Base-by-base conservation (phyloP, 2,113 vertebrate species). In the Microcebus tavaratra region DNA sequence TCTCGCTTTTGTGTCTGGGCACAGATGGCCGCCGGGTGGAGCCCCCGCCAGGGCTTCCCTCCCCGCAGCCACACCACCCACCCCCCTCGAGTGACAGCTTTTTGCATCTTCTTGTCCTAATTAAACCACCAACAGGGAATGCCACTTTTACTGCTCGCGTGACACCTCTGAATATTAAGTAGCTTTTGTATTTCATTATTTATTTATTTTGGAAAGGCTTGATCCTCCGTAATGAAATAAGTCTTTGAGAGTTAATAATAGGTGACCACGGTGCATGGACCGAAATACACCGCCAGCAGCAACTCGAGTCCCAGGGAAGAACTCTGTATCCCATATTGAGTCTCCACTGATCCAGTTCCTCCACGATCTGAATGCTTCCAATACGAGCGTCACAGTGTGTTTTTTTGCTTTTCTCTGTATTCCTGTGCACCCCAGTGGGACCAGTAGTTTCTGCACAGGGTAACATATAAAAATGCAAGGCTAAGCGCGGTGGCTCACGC, bases 141-240 rank as follows among this genome's bases (percentile, higher is more conserved):
- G 97, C 97, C 97, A 97, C 94, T 93, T 97, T 91, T 95, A 42
- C 95, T 93, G 96, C 95, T 94, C 88, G 81, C 0, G 0, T 95
- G 97, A 95, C 94, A 91, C 84, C 88, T 96, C 89, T 93, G 98
- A 96, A 97, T 97, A 98, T 97, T 97, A 98, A 98, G 90, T 92
- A 95, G 95, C 88, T 94, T 97, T 91, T 95, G 96, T 82, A 96
- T 45, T 45, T 45, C 7, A 96, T 97, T 97, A 96, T 42, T 42
- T 42, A 42, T 42, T 97, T 98, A 97, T 97, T 97, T 97, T 45
- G 45, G 92, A 95, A 97, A 97, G 90, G 68, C 92, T 81, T 94
- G 85, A 84, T 97, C 93, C 94, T 97, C 78, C 72, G 85, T 97
- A 93, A 97, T 97, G 97, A 96, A 98, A 95, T 97, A 96, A 95